Evolutionary conservation across 2,113 vertebrate species (phyloP).

Genomic region (Felis catus): DNA sequence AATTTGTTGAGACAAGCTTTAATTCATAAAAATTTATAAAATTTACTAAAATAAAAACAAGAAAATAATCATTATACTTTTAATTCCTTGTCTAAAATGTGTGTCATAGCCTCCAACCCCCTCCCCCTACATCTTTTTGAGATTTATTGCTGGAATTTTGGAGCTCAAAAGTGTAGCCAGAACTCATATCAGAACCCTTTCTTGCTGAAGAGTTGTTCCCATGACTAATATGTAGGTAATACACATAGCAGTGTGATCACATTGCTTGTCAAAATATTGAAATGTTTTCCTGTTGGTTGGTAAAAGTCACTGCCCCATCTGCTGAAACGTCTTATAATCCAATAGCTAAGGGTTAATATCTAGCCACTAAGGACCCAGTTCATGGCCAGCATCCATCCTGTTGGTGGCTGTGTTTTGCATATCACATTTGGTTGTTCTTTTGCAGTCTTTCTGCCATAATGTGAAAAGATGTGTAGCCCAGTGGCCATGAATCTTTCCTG

Average conservation of each 20-base stretch:
- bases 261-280: background rate
- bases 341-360: background rate
- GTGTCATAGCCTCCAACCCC: background rate
- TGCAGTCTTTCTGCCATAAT: background rate
- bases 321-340: background rate
- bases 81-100: background rate
- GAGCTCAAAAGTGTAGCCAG: background rate
- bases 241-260: background rate
- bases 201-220: background rate
- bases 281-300: background rate
- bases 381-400: background rate
- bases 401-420: background rate
- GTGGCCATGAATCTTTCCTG: background rate
- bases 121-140: background rate
- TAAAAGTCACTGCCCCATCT: background rate
- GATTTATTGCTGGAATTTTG: background rate
- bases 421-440: background rate
- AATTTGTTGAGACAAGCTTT: constrained; percentile 25
- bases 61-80: background rate
- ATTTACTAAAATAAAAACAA: constrained; percentile 14
- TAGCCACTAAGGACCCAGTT: background rate
- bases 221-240: background rate
- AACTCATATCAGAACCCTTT: background rate
- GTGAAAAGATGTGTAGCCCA: background rate
- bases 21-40: constrained; percentile 4